Conservation (phyloP, 1,140 invertebrate species). For the Brachionus manjavacas region DNA sequence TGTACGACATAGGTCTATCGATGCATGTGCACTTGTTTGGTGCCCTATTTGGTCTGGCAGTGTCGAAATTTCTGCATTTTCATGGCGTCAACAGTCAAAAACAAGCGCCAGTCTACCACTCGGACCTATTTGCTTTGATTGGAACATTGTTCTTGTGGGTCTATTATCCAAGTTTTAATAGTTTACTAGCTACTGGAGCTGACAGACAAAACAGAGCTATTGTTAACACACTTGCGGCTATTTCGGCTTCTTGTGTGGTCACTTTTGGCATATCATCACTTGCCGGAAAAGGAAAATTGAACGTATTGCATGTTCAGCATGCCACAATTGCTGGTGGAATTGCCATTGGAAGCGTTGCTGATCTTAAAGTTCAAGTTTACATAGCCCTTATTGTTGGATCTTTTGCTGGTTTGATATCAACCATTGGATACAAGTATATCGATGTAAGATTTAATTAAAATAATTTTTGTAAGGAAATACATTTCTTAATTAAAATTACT, state of each 20-base stretch:
- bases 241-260: constrained; percentile 61
- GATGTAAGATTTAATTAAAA: constrained; percentile 63
- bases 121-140: constrained; percentile 87
- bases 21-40: constrained; percentile 90
- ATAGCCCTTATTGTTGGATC: constrained; percentile 78
- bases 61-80: constrained; percentile 65
- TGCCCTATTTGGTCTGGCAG: constrained; percentile 85
- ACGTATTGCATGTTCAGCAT: constrained; percentile 58
- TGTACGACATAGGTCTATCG: constrained; percentile 68
- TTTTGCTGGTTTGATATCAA: constrained; percentile 73
- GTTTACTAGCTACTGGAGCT: constrained; percentile 57
- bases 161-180: constrained; percentile 35
- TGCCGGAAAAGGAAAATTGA: constrained; percentile 59
- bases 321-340: constrained; percentile 62
- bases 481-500: not conserved
- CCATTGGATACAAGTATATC: constrained; percentile 75
- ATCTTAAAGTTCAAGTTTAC: constrained; percentile 76
- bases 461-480: not conserved
- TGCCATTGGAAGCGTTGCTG: constrained; percentile 63
- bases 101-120: constrained; percentile 72
- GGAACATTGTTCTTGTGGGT: constrained; percentile 58
- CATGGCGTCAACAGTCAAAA: constrained; percentile 58
- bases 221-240: constrained; percentile 83
- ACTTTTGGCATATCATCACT: constrained; percentile 60
- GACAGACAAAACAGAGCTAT: constrained; percentile 74